Conservation (phyloP, 2,888 invertebrate species). For the Drepana falcataria region DNA sequence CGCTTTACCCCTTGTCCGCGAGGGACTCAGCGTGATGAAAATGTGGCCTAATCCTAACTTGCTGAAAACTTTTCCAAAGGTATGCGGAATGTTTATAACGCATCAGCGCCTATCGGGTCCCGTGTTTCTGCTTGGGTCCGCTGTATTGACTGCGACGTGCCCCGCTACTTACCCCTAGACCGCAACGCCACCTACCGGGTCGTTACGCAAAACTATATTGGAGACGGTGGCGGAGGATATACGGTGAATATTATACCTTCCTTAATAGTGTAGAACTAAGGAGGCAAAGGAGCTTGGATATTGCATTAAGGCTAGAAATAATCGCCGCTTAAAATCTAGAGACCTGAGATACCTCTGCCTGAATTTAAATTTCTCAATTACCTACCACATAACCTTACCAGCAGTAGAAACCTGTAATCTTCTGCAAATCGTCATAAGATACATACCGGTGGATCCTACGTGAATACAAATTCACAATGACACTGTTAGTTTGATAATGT, state of each 20-base stretch:
- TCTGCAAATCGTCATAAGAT: no score
- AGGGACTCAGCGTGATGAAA: no score
- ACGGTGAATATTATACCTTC: conserved; percentile 40
- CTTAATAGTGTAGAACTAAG: background rate
- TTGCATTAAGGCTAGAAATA: no score
- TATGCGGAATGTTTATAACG: conserved; percentile 80
- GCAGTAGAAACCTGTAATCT: no score
- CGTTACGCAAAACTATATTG: conserved; percentile 79
- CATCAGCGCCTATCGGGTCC: conserved; percentile 74
- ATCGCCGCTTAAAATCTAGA: no score
- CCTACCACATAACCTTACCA: no score
- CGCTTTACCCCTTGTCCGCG: no score
- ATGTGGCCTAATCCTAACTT: no score
- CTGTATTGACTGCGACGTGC: conserved; percentile 82
- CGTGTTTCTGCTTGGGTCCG: conserved; percentile 78
- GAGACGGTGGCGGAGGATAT: conserved; percentile 85
- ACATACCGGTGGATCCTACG: no score
- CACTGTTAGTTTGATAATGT: background rate
- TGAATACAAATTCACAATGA: background rate
- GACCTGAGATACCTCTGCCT: no score
- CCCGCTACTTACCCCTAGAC: conserved; percentile 80
- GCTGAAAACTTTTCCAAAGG: conserved; percentile 48
- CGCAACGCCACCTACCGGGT: conserved; percentile 79
- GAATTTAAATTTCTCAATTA: no score
- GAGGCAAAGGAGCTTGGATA: no score